These are phyloP conservation scores for Centropus bengalensis DNA, from an alignment of 2,113 vertebrate genomes.

Conservation along the genomic window DNA sequence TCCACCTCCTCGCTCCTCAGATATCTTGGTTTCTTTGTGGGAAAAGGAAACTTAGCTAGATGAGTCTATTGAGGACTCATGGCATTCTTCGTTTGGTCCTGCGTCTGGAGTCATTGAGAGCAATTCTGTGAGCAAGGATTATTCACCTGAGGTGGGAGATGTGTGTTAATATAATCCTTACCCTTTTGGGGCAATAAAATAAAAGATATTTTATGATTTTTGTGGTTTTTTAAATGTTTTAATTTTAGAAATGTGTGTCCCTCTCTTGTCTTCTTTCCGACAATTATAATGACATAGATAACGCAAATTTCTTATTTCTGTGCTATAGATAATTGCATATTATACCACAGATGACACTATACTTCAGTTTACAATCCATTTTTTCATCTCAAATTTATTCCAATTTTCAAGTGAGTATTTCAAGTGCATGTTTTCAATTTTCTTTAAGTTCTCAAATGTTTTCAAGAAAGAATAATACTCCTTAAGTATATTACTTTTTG, in stretches of 20 bases:
- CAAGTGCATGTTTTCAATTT: neutral
- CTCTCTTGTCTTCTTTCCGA: neutral
- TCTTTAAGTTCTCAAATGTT: neutral
- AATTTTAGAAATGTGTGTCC: neutral
- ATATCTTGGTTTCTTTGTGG: neutral
- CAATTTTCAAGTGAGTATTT: neutral
- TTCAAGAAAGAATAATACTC: conserved; percentile 17
- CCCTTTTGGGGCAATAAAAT: neutral
- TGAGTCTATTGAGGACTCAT: neutral
- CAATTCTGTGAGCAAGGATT: neutral
- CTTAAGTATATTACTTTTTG: neutral
- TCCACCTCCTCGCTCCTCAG: neutral
- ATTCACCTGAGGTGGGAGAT: accelerated
- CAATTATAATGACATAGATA: neutral
- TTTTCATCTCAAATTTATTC: no score
- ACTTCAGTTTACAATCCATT: neutral
- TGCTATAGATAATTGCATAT: neutral
- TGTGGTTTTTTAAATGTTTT: neutral
- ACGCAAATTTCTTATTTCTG: neutral
- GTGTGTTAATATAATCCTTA: neutral
- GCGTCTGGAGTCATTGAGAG: neutral
- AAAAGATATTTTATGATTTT: neutral
- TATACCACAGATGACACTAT: neutral
- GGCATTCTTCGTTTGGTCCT: neutral
- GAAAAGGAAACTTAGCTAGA: neutral